A percentile compares a stretch with the other conserved stretches of the same genome.
Conservation (phyloP, 35 echinoderm and acorn worm species). For the Apostichopus californicus region DNA sequence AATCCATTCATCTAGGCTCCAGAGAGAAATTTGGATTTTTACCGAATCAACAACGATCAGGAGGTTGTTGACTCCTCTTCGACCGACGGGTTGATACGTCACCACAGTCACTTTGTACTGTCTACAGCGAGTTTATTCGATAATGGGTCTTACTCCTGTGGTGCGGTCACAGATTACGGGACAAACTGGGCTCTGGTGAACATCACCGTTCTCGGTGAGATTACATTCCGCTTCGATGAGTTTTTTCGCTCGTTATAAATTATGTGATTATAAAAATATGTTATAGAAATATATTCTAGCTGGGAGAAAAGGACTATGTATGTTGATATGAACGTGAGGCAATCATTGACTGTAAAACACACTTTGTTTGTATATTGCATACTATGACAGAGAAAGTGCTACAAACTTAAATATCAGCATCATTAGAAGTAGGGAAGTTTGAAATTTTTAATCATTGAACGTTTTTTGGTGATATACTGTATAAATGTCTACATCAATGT, state of each 20-base stretch:
- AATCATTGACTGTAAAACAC: too few relatives aligned
- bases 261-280: too few relatives aligned
- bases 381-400: too few relatives aligned
- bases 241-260: not conserved
- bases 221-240: not conserved
- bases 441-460: too few relatives aligned
- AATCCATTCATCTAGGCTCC: not conserved
- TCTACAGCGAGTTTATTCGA: constrained; percentile 59
- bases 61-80: not conserved
- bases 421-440: too few relatives aligned
- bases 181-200: constrained; percentile 33
- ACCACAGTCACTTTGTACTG: constrained; percentile 62
- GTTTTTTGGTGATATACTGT: too few relatives aligned
- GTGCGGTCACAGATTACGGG: constrained; percentile 41
- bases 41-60: not conserved
- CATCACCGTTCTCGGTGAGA: constrained; percentile 73
- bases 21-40: constrained; percentile 15
- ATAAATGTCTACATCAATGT: too few relatives aligned
- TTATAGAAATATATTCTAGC: too few relatives aligned
- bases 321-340: too few relatives aligned
- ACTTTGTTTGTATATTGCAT: too few relatives aligned
- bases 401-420: too few relatives aligned
- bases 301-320: too few relatives aligned
- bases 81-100: not conserved
- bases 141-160: constrained; percentile 79